Evolutionary conservation across 2,888 invertebrate species (phyloP).

Genomic region (Quadriops clusia): DNA sequence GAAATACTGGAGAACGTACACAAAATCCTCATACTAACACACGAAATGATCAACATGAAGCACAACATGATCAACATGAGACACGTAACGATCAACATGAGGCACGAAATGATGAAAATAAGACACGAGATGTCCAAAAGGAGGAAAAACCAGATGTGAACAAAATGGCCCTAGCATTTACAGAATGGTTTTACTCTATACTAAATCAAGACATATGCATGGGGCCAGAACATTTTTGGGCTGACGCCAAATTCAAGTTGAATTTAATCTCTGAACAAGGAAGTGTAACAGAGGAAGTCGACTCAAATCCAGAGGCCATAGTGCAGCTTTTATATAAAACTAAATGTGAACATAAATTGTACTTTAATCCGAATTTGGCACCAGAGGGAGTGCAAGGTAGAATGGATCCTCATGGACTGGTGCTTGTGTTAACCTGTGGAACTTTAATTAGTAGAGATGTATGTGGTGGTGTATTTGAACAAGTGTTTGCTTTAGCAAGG

Average conservation of each 20-base stretch:
- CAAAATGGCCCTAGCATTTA: constrained; percentile 42
- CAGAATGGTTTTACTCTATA: constrained; percentile 45
- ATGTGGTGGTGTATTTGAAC: constrained; percentile 53
- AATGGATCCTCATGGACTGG: constrained; percentile 49
- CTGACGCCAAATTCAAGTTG: constrained; percentile 37
- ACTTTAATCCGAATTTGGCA: constrained; percentile 49
- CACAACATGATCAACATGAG: background rate
- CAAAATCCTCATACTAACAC: background rate
- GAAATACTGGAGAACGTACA: too few species aligned
- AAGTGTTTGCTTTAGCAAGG: constrained; percentile 49
- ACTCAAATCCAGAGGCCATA: constrained; percentile 29
- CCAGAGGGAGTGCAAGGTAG: constrained; percentile 45
- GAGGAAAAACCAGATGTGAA: constrained; percentile 24
- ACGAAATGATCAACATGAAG: background rate
- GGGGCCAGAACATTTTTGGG: constrained; percentile 43
- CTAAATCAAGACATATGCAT: constrained; percentile 35
- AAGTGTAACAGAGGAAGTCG: constrained; percentile 22
- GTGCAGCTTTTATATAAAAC: constrained; percentile 31
- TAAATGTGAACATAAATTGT: constrained; percentile 37
- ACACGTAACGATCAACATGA: constrained; percentile 2
- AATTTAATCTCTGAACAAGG: constrained; percentile 23
- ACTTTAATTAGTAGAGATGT: constrained; percentile 43
- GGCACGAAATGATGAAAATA: constrained; percentile 2
- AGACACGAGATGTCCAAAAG: background rate
- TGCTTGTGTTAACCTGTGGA: constrained; percentile 49